A percentile compares a stretch with the other conserved stretches of the same genome.
Conservation (phyloP, 1,140 invertebrate genomes). For the Sycobia sp. region DNA sequence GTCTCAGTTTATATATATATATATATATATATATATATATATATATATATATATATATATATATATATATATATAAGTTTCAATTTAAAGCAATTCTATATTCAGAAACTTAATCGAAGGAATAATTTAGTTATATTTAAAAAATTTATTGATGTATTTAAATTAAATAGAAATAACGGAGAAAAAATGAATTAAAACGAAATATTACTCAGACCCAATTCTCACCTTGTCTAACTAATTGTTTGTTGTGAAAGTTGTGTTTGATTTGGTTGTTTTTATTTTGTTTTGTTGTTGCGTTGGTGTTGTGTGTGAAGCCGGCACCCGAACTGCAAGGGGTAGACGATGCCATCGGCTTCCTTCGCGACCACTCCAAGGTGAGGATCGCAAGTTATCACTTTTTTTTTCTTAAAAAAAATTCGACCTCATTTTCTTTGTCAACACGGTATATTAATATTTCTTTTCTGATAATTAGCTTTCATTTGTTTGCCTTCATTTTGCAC, state of each 20-base stretch:
- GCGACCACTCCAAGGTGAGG: conserved; percentile 80
- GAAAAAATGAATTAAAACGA: too few relatives aligned
- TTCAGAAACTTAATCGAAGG: too few relatives aligned
- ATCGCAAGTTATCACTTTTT: conserved; percentile 60
- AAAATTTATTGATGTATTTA: too few relatives aligned
- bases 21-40: too few relatives aligned
- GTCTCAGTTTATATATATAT: too few relatives aligned
- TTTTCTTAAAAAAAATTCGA: conserved; percentile 35
- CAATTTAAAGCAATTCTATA: too few relatives aligned
- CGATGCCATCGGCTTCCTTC: conserved; percentile 87
- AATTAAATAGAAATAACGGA: too few relatives aligned
- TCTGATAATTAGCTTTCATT: conserved; percentile 22
- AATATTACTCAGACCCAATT: too few relatives aligned
- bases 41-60: too few relatives aligned
- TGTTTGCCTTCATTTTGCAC: conserved; percentile 30
- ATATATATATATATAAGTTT: too few relatives aligned
- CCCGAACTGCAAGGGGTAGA: conserved; percentile 83
- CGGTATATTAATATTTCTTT: too few relatives aligned
- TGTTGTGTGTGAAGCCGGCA: conserved; percentile 69
- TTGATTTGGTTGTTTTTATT: conserved; percentile 63
- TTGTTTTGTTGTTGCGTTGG: conserved; percentile 64
- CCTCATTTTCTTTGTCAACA: conserved; percentile 27
- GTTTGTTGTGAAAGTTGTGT: conserved; percentile 62
- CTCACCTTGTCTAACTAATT: conserved; percentile 32
- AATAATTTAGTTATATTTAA: too few relatives aligned